A percentile compares a stretch with the other conserved stretches of the same genome.
These are phyloP conservation scores for Ericerus pela DNA, from an alignment of 1,140 invertebrate species.

Conservation along the genomic window DNA sequence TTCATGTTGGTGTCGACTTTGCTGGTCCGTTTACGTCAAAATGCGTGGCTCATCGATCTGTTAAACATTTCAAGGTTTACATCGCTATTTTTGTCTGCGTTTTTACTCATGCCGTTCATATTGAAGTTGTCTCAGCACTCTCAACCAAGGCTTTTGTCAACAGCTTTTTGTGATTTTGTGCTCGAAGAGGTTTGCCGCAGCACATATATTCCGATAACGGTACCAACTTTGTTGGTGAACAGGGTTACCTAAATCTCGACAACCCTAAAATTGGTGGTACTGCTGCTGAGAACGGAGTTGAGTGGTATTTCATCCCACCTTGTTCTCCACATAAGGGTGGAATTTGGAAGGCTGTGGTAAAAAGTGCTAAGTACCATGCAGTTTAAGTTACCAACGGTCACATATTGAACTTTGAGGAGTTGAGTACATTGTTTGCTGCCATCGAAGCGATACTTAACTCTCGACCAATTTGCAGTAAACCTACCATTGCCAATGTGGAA, in stretches of 20 bases:
- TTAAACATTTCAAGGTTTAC: constrained; percentile 29
- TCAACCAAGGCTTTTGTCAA: constrained; percentile 30
- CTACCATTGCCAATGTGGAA: background rate
- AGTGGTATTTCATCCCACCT: constrained; percentile 13
- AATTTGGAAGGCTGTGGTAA: constrained; percentile 24
- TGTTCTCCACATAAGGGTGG: constrained; percentile 17
- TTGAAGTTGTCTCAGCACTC: constrained; percentile 31
- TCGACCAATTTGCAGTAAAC: constrained; percentile 27
- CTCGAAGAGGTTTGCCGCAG: constrained; percentile 27
- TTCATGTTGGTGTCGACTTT: constrained; percentile 31
- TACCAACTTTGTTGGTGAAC: constrained; percentile 29
- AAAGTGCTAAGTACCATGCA: constrained; percentile 14
- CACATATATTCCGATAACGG: constrained; percentile 30
- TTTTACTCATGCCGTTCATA: constrained; percentile 30
- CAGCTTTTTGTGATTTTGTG: constrained; percentile 30
- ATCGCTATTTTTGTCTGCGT: constrained; percentile 33
- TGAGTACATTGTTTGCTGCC: constrained; percentile 25
- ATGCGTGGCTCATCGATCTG: constrained; percentile 20
- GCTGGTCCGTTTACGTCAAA: constrained; percentile 31
- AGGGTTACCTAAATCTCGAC: constrained; percentile 2
- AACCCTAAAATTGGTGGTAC: no score
- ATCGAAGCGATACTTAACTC: constrained; percentile 29
- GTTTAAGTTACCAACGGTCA: background rate
- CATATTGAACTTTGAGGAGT: constrained; percentile 25
- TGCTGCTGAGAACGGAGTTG: background rate